These are phyloP conservation scores for Harpegnathos saltator DNA, from an alignment of 1,140 invertebrate species.

Conservation along the genomic window DNA sequence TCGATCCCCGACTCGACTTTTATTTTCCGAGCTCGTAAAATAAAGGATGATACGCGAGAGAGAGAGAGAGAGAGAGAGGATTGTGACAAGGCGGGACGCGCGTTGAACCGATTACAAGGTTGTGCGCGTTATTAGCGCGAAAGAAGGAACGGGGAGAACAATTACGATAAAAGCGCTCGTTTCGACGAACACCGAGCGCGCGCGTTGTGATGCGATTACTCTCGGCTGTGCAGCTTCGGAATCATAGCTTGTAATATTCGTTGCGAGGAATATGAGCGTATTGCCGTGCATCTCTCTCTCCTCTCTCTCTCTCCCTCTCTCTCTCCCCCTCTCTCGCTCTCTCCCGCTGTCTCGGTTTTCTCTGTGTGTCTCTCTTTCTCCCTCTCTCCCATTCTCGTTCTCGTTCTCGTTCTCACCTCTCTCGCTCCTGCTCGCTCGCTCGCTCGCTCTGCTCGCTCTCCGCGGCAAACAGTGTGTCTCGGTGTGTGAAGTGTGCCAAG, in stretches of 20 bases:
- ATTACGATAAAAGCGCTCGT: slow-evolving; percentile 23
- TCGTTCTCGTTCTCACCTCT: slow-evolving; percentile 37
- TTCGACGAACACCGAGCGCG: slow-evolving; percentile 15
- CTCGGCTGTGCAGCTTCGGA: slow-evolving; percentile 59
- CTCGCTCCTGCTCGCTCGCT: slow-evolving; percentile 12
- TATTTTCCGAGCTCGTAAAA: too few relatives aligned
- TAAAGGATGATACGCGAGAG: neutral
- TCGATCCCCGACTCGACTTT: neutral
- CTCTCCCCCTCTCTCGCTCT: slow-evolving; percentile 1
- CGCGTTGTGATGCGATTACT: slow-evolving; percentile 59
- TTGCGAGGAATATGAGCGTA: slow-evolving; percentile 69
- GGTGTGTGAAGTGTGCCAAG: slow-evolving; percentile 85
- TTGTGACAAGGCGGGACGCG: too few relatives aligned
- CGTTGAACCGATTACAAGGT: neutral
- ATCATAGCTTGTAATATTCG: slow-evolving; percentile 79
- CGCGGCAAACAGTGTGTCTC: slow-evolving; percentile 73
- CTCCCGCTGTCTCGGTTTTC: slow-evolving; percentile 32
- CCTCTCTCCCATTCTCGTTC: slow-evolving; percentile 32
- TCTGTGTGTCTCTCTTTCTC: slow-evolving; percentile 35
- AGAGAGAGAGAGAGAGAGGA: neutral
- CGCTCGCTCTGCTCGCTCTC: slow-evolving; percentile 47
- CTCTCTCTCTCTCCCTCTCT: slow-evolving; percentile 35
- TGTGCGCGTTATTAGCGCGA: slow-evolving; percentile 24
- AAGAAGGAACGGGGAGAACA: neutral
- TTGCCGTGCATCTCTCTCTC: slow-evolving; percentile 42